Base-by-base conservation (phyloP, 1,140 invertebrate genomes). In the Drosophila guanche region DNA sequence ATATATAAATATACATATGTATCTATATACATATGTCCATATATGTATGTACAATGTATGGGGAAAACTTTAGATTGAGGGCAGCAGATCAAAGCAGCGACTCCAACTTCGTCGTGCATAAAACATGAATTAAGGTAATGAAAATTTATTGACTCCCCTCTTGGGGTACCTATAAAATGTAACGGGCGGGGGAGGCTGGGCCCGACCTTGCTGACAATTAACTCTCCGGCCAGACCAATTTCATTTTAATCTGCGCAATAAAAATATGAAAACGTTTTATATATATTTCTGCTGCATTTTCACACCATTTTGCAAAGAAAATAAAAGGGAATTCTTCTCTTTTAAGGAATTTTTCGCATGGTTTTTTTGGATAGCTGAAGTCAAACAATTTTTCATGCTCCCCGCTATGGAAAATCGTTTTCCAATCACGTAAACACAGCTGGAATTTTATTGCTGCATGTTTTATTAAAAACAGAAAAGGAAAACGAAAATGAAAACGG, bases 371-470 rank as follows among this genome's bases (percentile, higher is more conserved):
- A 27, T 37, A 12, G 33, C 33, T 37, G 33, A 37, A 12, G 57
- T 22, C 27, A 50, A 73, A 37, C 65, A 67, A 79, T 79, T 76
- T 84, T 84, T 83, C 79, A 83, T 76, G 76, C 67, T 68, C 59
- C 66, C 71, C 67, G 59, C 73, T 72, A 80, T 85, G 80, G 80
- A 85, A 85, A 85, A 85, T 85, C 81, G 76, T 86, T 85, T 85
- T 85, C 80, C 80, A 85, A 85, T 86, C 81, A 85, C 80, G 80
- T 86, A 85, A 85, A 85, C 80, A 85, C 80, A 85, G 80, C 80
- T 85, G 80, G 80, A 85, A 85, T 85, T 85, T 85, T 85, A 85
- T 85, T 85, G 81, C 80, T 85, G 76, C 76, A 51, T 85, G 81
- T 85, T 86, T 85, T 86, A 74, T 76, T 70, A 62, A 69, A 76